Percentiles rank a stretch among this genome's conserved stretches.
Conservation (phyloP, 2,888 invertebrate genomes). For the Spodoptera littoralis region DNA sequence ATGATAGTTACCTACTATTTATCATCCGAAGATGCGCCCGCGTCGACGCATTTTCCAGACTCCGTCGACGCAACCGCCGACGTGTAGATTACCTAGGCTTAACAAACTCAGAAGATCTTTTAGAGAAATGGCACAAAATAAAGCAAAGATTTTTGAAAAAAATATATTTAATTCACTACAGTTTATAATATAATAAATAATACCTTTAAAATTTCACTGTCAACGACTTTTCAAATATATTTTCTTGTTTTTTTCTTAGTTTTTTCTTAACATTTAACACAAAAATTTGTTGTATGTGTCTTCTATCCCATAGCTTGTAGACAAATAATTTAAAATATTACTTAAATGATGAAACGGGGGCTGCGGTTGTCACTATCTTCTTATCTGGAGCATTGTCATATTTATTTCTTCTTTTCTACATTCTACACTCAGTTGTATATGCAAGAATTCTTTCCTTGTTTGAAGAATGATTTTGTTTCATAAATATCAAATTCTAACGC, state of each 20-base stretch:
- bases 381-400: neutral
- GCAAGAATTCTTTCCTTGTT: no score
- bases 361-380: neutral
- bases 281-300: neutral
- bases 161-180: conserved; percentile 32
- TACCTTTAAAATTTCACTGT: conserved; percentile 10
- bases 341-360: neutral
- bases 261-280: neutral
- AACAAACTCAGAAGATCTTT: no score
- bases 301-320: neutral
- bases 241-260: neutral
- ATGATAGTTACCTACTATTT: no score
- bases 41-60: no score
- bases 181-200: conserved; percentile 20
- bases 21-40: no score
- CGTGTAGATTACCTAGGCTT: no score
- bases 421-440: neutral
- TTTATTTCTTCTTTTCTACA: neutral
- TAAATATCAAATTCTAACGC: no score
- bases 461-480: no score
- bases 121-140: neutral
- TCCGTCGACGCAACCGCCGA: no score
- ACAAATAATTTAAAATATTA: neutral
- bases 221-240: conserved; percentile 1
- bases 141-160: neutral